These are phyloP conservation scores for Spongilla lacustris DNA, from an alignment of 37 sponge, comb jelly and placozoan genomes.

Conservation along the genomic window DNA sequence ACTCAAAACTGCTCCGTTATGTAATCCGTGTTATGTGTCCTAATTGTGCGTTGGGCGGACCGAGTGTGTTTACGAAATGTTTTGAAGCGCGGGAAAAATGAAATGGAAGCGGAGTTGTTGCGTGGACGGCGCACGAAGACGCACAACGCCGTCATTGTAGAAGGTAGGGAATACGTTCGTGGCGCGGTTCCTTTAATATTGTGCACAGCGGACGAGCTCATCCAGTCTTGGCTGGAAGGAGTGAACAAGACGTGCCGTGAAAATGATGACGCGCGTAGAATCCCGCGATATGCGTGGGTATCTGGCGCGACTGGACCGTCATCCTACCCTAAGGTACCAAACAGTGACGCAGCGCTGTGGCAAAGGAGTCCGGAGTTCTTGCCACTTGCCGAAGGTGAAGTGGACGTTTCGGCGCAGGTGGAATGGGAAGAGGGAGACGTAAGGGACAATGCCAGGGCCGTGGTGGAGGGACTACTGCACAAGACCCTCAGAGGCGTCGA, in stretches of 20 bases:
- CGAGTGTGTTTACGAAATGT: background rate
- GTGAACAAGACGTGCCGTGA: background rate
- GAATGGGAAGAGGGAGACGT: slow-evolving; percentile 51
- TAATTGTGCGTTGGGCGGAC: background rate
- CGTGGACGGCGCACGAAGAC: background rate
- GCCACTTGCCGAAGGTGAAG: background rate
- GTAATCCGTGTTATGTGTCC: background rate
- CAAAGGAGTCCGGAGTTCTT: background rate
- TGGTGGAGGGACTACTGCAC: slow-evolving; percentile 38
- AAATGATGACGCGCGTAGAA: background rate
- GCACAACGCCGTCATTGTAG: background rate
- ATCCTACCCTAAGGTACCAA: background rate
- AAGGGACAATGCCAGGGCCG: slow-evolving; percentile 11
- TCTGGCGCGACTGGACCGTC: background rate
- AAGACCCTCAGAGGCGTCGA: background rate
- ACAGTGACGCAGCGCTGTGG: background rate
- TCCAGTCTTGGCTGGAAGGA: slow-evolving; percentile 31
- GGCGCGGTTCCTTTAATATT: background rate
- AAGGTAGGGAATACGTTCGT: background rate
- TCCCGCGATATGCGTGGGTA: background rate
- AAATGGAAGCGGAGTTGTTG: background rate
- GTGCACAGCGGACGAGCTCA: slow-evolving; percentile 46
- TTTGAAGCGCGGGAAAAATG: slow-evolving; percentile 1
- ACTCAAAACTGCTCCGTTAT: slow-evolving; percentile 30
- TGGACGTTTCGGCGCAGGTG: slow-evolving; percentile 13